These are phyloP conservation scores for Dallia pectoralis DNA, from an alignment of 2,797 vertebrate genomes.

Conservation along the genomic window DNA sequence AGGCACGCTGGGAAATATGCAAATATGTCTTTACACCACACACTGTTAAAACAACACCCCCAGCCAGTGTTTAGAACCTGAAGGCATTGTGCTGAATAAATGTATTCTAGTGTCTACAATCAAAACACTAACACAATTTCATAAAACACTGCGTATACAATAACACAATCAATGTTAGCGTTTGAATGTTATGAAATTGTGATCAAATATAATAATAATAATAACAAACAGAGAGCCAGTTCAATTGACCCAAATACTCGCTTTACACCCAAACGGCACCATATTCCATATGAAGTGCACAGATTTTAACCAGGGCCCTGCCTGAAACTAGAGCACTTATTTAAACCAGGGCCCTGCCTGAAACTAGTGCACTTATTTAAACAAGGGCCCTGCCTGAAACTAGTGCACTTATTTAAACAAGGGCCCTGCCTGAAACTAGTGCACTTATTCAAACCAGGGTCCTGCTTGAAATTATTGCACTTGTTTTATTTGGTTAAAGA, in stretches of 20 bases:
- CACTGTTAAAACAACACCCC: too few species aligned
- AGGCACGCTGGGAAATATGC: too few species aligned
- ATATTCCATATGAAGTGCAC: not conserved
- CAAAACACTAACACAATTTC: too few species aligned
- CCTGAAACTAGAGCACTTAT: not conserved
- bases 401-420: not conserved
- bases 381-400: not conserved
- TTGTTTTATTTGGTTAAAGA: not conserved
- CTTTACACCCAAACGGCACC: not conserved
- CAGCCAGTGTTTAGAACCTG: too few species aligned
- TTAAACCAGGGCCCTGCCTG: not conserved
- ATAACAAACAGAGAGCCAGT: constrained; percentile 42
- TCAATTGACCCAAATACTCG: constrained; percentile 63
- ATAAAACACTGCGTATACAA: not conserved
- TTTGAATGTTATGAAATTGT: not conserved
- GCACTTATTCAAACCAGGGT: too few species aligned
- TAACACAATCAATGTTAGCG: not conserved
- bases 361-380: not conserved
- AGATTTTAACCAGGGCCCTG: not conserved
- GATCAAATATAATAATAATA: not conserved
- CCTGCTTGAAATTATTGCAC: too few species aligned
- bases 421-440: not conserved
- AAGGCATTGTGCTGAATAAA: too few species aligned
- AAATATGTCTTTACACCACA: too few species aligned
- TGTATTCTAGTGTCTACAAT: too few species aligned